Conservation (phyloP, 2,797 vertebrate genomes). For the Merluccius polli region DNA sequence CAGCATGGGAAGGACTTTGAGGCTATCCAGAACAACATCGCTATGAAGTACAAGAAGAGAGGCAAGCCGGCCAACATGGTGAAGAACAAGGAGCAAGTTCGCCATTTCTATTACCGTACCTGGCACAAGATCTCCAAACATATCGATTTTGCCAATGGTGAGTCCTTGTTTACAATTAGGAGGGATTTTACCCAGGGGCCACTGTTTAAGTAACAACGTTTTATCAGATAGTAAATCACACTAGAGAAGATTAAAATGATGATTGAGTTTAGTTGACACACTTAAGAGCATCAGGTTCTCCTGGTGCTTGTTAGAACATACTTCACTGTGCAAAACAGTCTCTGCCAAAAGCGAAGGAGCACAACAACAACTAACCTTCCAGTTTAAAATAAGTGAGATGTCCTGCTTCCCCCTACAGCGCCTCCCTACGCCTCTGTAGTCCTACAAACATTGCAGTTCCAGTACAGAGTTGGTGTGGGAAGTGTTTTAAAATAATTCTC, state of each 20-base stretch:
- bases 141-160: slow-evolving; percentile 95
- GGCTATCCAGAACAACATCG: slow-evolving; percentile 98
- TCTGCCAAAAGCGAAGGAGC: no score
- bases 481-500: no score
- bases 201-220: background rate
- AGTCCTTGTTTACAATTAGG: slow-evolving; percentile 42
- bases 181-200: background rate
- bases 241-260: background rate
- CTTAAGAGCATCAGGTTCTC: no score
- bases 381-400: no score
- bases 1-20: slow-evolving; percentile 98
- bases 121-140: slow-evolving; percentile 99
- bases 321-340: no score
- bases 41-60: slow-evolving; percentile 97
- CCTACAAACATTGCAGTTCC: no score
- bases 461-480: no score
- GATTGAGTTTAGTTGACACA: background rate
- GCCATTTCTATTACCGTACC: slow-evolving; percentile 98
- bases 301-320: no score
- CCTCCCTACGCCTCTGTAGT: no score
- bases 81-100: slow-evolving; percentile 98
- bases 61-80: slow-evolving; percentile 97
- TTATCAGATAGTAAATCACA: background rate
- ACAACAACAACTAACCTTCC: no score
- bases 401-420: no score